Evolutionary conservation across 2,888 invertebrate genomes (phyloP).

Genomic region (Conus canariensis): DNA sequence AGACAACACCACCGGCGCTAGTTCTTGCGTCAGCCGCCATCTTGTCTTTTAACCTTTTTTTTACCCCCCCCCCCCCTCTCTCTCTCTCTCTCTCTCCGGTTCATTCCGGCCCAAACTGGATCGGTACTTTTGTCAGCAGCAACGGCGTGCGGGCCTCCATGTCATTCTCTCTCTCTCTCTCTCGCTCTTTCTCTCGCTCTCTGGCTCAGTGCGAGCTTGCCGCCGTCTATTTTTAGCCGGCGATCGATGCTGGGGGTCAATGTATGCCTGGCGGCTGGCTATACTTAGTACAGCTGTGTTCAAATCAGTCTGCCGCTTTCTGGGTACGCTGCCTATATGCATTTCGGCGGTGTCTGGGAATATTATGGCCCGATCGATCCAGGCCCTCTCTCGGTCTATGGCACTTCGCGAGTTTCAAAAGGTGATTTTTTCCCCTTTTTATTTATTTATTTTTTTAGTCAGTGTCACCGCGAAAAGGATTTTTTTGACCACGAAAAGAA

Average conservation of each 20-base stretch:
- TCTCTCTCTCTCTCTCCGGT: neutral
- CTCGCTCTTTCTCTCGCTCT: neutral
- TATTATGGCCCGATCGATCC: no score
- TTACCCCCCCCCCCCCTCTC: neutral
- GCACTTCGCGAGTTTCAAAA: no score
- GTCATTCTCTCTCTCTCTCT: neutral
- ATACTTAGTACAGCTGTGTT: neutral
- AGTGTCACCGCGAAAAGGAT: no score
- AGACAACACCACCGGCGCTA: no score
- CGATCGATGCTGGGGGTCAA: neutral
- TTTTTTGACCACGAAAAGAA: no score
- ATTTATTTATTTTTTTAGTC: no score
- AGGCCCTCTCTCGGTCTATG: no score
- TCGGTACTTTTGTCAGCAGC: neutral
- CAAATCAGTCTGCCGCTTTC: neutral
- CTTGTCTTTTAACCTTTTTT: neutral
- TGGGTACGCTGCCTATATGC: no score
- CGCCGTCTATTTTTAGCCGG: neutral
- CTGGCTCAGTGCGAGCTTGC: neutral
- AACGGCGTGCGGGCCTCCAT: neutral
- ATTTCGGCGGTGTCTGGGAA: no score
- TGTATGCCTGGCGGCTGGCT: neutral
- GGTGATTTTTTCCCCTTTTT: no score
- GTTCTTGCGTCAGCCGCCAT: no score
- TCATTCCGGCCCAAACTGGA: neutral